phyloP scores from a whole-genome alignment of 2,797 vertebrate species.

The Carduelis carduelis region DNA sequence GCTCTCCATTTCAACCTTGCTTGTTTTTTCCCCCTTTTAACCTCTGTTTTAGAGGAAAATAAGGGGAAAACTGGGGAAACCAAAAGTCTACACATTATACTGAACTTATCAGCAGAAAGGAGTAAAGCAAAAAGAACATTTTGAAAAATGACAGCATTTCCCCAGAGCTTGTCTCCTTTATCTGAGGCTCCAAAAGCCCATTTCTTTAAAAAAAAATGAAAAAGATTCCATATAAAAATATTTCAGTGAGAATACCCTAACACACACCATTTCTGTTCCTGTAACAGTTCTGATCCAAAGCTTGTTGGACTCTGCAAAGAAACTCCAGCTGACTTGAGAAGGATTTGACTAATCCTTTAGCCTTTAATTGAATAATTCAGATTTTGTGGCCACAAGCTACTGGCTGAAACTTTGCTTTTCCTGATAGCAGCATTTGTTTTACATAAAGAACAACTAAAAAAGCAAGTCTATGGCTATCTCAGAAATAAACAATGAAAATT shows the following conservation, averaged over 20 bases:
- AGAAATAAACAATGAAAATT: neutral
- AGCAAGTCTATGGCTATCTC: neutral
- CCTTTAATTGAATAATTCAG: conserved; percentile 48
- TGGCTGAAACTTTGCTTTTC: neutral
- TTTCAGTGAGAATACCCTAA: neutral
- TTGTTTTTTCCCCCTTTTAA: neutral
- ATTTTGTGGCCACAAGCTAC: neutral
- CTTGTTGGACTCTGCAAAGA: neutral
- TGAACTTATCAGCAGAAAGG: neutral
- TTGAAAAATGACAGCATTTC: neutral
- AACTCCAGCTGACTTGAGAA: neutral
- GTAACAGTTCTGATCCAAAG: neutral
- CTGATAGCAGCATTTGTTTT: neutral
- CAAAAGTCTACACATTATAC: neutral
- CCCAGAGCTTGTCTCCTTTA: neutral
- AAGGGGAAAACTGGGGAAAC: neutral
- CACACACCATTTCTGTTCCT: neutral
- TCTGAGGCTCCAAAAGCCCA: neutral
- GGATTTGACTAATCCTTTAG: conserved; percentile 48
- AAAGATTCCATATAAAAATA: neutral
- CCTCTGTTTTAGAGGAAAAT: neutral
- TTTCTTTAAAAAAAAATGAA: neutral
- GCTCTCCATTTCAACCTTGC: neutral
- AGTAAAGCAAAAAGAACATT: neutral
- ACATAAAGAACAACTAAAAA: neutral